Evolutionary conservation across 1,140 invertebrate genomes (phyloP), one percentile per base, ranked within the genome.

Genomic region (Drosophila lacertosa): DNA sequence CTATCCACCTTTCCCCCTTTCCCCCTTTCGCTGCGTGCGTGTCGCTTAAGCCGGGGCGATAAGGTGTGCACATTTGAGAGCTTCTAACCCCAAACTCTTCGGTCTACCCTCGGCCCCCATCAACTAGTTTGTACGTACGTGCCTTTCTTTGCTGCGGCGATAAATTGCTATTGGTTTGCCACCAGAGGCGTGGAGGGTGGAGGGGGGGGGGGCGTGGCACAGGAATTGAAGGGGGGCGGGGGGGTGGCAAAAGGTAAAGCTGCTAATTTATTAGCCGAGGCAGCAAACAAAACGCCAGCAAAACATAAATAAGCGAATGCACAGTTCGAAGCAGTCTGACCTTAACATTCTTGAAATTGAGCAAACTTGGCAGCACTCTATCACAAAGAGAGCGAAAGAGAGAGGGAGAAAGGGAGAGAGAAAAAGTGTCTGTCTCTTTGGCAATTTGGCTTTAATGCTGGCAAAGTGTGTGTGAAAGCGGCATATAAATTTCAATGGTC

Each of bases 81-180:
- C 48, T n/a, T n/a, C 73, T 9, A 9, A 7, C 67, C 58, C 37
- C 48, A 26, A 16, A 15, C 22, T 13, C 9, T 4, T 40, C 20
- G 22, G 11, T 44, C 53, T 18, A 7, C 18, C 53, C 42, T 42
- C 58, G 20, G 39, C 42, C 54, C 44, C 22, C 35, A 39, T 18
- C 40, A 45, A 22, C 20, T 45, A 24, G 44, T 15, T 16, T 42
- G 57, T 77, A 86, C 81, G 81, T 86, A 86, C 81, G 81, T 86
- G 81, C 77, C 73, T 74, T 86, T 74, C 74, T 65, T 81, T 74
- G 77, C 18, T 42, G 69, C 68, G 70, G 68, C 83, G 82, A 86
- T 86, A 88, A 86, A 82, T 86, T 88, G 82, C 77, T 74, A 86
- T 86, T 86, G 82, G 82, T 65, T 86, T 74, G 73, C 77, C 67